These are phyloP conservation scores for Eucidaris tribuloides DNA, from an alignment of 35 echinoderm and acorn worm genomes.

Conservation along the genomic window DNA sequence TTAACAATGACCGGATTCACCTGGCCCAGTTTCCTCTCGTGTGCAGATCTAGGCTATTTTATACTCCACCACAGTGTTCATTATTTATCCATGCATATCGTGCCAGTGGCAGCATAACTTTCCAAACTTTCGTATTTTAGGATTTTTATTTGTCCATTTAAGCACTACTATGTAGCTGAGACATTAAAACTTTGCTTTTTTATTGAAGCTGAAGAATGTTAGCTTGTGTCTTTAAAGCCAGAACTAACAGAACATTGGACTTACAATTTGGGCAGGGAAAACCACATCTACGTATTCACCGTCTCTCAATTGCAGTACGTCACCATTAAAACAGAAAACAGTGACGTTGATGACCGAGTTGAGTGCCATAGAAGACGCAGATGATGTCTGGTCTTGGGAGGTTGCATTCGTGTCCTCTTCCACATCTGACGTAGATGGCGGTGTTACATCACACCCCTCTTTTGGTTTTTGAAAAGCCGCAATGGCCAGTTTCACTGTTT, in stretches of 20 bases:
- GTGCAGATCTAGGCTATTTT: too few relatives aligned
- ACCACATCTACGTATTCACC: conserved; percentile 4
- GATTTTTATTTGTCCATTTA: neutral
- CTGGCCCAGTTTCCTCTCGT: too few relatives aligned
- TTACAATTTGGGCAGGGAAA: conserved; percentile 8
- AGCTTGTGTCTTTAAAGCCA: too few relatives aligned
- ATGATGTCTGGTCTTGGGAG: neutral
- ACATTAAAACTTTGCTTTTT: too few relatives aligned
- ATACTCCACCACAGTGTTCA: neutral
- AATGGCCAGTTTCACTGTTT: conserved; percentile 6
- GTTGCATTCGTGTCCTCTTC: neutral
- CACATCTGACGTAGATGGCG: neutral
- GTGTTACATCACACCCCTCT: neutral
- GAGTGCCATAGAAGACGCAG: neutral
- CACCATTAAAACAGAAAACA: conserved; percentile 2
- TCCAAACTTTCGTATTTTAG: neutral
- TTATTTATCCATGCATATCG: neutral
- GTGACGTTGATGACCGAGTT: neutral
- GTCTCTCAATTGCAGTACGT: neutral
- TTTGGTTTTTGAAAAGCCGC: neutral
- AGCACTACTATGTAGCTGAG: neutral
- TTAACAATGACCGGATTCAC: too few relatives aligned
- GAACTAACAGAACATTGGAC: neutral
- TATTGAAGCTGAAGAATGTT: too few relatives aligned
- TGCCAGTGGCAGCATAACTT: neutral